phyloP scores from a whole-genome alignment of 1,140 invertebrate species.

The Asobara japonica region DNA sequence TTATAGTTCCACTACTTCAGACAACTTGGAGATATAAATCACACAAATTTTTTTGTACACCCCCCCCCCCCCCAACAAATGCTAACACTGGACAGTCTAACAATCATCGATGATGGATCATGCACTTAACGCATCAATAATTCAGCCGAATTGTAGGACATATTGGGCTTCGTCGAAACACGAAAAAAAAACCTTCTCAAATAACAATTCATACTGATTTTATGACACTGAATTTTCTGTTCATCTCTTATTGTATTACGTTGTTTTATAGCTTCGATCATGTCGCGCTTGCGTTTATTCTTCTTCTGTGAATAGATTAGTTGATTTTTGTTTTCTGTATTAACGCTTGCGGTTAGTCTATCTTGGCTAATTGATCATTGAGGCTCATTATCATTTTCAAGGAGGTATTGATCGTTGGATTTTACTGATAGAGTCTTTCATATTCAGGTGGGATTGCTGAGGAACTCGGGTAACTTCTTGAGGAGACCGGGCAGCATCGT shows the following conservation, averaged over 20 bases:
- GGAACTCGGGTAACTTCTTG: conserved; percentile 40
- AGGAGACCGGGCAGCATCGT: conserved; percentile 40
- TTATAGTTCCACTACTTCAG: not conserved
- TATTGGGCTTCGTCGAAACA: conserved; percentile 9
- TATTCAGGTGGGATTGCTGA: conserved; percentile 50
- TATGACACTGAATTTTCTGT: not conserved
- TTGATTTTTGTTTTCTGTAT: conserved; percentile 25
- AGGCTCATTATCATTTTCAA: not conserved
- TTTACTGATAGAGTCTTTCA: conserved; percentile 1
- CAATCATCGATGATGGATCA: conserved; percentile 17
- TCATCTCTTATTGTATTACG: not conserved
- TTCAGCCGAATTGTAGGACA: not conserved
- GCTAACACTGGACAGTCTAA: conserved; percentile 23
- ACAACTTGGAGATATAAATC: not conserved
- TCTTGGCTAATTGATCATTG: not conserved
- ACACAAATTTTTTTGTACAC: not conserved
- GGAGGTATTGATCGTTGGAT: not conserved
- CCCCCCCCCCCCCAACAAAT: not conserved
- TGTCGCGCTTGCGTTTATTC: not conserved
- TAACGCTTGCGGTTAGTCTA: conserved; percentile 18
- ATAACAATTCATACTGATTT: not conserved
- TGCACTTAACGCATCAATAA: conserved; percentile 18
- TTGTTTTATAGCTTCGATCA: not conserved
- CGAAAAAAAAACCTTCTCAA: not conserved
- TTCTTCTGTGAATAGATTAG: conserved; percentile 1